These are phyloP conservation scores for Calonectris borealis DNA, from an alignment of 2,113 vertebrate genomes.

Conservation along the genomic window DNA sequence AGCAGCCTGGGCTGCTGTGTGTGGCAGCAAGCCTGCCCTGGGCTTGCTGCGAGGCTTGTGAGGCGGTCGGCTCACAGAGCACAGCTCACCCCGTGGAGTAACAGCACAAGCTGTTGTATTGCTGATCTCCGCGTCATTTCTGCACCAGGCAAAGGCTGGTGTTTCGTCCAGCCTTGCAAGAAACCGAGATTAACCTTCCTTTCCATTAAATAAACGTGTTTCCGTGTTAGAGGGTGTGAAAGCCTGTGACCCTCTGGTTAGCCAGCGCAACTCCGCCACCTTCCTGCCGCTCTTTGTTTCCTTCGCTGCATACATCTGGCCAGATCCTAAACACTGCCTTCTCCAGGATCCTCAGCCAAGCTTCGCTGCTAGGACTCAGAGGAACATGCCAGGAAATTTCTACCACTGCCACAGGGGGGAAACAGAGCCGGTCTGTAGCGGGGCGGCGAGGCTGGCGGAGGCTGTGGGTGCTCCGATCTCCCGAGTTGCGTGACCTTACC, in stretches of 20 bases:
- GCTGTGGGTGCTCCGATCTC: neutral
- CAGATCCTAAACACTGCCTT: neutral
- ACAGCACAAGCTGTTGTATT: neutral
- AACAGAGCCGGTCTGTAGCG: rapidly evolving
- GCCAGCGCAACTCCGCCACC: slow-evolving; percentile 8
- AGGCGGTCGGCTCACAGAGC: neutral
- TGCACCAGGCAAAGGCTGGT: neutral
- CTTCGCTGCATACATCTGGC: neutral
- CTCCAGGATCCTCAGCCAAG: neutral
- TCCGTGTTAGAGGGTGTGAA: neutral
- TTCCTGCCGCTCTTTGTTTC: slow-evolving; percentile 40
- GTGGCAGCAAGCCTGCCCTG: neutral
- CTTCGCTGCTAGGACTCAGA: neutral
- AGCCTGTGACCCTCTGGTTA: neutral
- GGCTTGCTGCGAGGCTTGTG: neutral
- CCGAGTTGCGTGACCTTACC: neutral
- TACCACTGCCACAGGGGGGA: neutral
- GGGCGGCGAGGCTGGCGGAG: rapidly evolving
- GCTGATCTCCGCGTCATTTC: neutral
- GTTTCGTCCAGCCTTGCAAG: neutral
- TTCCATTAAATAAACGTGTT: neutral
- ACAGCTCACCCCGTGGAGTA: too few species aligned
- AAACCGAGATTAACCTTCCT: neutral
- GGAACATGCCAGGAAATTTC: neutral
- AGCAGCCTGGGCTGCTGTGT: neutral